Evolutionary conservation across 2,797 vertebrate genomes (phyloP).

Genomic region (Percopsis omiscomaycus): DNA sequence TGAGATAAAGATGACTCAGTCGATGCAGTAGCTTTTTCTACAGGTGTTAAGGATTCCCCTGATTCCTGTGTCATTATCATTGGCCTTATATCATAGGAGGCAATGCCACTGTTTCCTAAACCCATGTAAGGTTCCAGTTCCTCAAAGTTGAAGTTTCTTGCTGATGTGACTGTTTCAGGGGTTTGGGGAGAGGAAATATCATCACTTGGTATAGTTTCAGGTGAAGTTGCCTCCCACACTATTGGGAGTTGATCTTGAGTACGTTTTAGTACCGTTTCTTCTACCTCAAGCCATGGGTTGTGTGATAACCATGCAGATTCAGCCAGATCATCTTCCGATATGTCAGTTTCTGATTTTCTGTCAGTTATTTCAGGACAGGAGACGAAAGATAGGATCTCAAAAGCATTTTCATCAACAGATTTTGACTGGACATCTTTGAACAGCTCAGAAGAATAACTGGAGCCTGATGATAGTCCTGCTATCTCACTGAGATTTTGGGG

Average conservation of each 20-base stretch:
- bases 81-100: constrained; percentile 32
- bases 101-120: constrained; percentile 12
- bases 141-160: constrained; percentile 64
- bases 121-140: constrained; percentile 38
- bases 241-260: constrained; percentile 21
- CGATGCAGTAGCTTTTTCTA: background rate
- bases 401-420: constrained; percentile 22
- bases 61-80: constrained; percentile 27
- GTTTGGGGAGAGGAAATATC: constrained; percentile 50
- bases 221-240: constrained; percentile 27
- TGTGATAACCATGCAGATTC: constrained; percentile 17
- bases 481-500: constrained; percentile 14
- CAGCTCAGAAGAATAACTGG: constrained; percentile 14
- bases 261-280: constrained; percentile 30
- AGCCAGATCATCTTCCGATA: constrained; percentile 10
- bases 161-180: constrained; percentile 51
- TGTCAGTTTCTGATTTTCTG: constrained; percentile 4
- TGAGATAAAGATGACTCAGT: constrained; percentile 32
- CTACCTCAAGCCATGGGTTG: constrained; percentile 20
- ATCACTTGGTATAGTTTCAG: constrained; percentile 32
- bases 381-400: constrained; percentile 13
- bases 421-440: constrained; percentile 2
- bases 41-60: constrained; percentile 36
- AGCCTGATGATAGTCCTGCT: constrained; percentile 14
- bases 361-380: background rate